Evolutionary conservation across 2,797 vertebrate species (phyloP).

Genomic region (Perdix hodgsoniae): DNA sequence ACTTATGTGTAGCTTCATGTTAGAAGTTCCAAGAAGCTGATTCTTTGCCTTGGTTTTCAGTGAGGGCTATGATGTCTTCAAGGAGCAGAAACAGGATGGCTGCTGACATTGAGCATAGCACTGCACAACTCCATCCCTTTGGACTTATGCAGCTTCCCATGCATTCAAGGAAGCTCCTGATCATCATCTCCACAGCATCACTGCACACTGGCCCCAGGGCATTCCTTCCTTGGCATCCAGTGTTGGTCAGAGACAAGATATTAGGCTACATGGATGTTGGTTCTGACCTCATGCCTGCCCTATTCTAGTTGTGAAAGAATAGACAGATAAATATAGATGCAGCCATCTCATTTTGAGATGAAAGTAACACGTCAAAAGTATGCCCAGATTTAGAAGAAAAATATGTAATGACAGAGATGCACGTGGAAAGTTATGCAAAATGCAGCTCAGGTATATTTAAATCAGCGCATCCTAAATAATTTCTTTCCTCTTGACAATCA

Average conservation of each 20-base stretch:
- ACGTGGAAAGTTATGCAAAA: background rate
- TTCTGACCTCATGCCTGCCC: background rate
- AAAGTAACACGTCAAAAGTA: background rate
- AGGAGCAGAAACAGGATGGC: background rate
- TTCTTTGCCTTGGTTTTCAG: background rate
- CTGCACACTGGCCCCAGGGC: background rate
- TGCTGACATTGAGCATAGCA: background rate
- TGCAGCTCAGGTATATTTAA: background rate
- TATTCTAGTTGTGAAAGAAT: background rate
- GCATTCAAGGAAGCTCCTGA: background rate
- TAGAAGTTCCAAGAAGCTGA: background rate
- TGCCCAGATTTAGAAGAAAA: background rate
- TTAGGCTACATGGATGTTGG: background rate
- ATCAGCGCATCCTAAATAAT: background rate
- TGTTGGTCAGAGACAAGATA: background rate
- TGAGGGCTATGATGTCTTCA: background rate
- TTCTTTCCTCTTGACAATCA: background rate
- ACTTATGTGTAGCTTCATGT: background rate
- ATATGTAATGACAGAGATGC: rapidly evolving
- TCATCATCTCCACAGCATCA: background rate
- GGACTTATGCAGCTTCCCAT: background rate
- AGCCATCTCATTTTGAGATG: background rate
- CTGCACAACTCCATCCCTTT: background rate
- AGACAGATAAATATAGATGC: background rate
- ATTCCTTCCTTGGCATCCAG: background rate